phyloP scores from a whole-genome alignment of 2,888 invertebrate species.

The Idaea aversata region DNA sequence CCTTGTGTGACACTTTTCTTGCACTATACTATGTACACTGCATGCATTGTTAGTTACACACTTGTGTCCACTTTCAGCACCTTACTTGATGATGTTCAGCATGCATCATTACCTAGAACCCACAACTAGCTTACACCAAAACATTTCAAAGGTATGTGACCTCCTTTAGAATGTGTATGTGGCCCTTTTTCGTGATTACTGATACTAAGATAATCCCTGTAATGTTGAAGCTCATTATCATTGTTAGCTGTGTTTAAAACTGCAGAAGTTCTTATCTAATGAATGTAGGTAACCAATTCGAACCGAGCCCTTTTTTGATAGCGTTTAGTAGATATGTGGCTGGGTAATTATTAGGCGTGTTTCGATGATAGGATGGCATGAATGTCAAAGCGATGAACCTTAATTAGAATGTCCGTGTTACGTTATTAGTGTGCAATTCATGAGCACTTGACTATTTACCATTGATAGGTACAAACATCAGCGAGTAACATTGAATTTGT shows the following conservation, averaged over 20 bases:
- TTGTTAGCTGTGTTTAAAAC: slow-evolving; percentile 66
- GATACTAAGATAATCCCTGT: slow-evolving; percentile 45
- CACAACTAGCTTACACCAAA: slow-evolving; percentile 78
- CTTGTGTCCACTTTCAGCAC: slow-evolving; percentile 73
- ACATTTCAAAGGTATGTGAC: slow-evolving; percentile 59
- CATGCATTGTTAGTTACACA: slow-evolving; percentile 80
- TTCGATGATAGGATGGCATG: slow-evolving; percentile 75
- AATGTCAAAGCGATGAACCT: slow-evolving; percentile 81
- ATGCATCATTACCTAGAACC: slow-evolving; percentile 81
- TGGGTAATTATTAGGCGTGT: slow-evolving; percentile 71
- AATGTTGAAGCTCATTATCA: slow-evolving; percentile 62
- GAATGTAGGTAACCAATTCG: slow-evolving; percentile 51
- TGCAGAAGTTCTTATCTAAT: slow-evolving; percentile 71
- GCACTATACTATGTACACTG: slow-evolving; percentile 78
- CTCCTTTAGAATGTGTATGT: slow-evolving; percentile 36
- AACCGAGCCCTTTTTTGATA: slow-evolving; percentile 76
- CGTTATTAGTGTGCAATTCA: slow-evolving; percentile 77
- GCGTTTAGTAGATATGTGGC: slow-evolving; percentile 68
- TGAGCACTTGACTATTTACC: slow-evolving; percentile 56
- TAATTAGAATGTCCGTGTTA: slow-evolving; percentile 78
- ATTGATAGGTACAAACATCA: slow-evolving; percentile 47
- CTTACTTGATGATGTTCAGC: slow-evolving; percentile 67
- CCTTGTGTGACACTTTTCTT: slow-evolving; percentile 56
- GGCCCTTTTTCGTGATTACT: slow-evolving; percentile 37
- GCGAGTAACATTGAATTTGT: slow-evolving; percentile 65